Evolutionary conservation across 2,888 invertebrate species (phyloP).

Genomic region (Boloria selene): DNA sequence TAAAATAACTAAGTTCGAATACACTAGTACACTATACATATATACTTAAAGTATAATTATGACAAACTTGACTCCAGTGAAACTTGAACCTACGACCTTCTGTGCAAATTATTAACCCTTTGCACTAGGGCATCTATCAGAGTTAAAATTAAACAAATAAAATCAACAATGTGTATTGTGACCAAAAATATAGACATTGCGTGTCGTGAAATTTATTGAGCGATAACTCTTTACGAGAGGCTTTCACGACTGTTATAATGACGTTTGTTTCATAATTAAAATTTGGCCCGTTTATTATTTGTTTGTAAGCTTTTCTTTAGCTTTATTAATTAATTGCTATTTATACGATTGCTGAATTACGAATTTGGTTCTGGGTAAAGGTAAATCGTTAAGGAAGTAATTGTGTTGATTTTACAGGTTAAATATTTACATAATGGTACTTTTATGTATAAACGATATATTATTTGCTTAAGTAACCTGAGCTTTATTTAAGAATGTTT

Average conservation of each 20-base stretch:
- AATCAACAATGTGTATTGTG: slow-evolving; percentile 15
- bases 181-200: slow-evolving; percentile 31
- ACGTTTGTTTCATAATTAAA: slow-evolving; percentile 33
- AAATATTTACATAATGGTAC: no score
- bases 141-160: slow-evolving; percentile 2
- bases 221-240: slow-evolving; percentile 35
- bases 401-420: not conserved
- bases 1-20: no score
- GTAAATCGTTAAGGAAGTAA: not conserved
- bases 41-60: no score
- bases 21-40: no score
- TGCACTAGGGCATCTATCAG: not conserved
- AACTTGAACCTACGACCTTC: no score
- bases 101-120: no score
- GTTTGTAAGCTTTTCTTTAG: slow-evolving; percentile 16
- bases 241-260: slow-evolving; percentile 32
- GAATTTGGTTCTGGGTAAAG: not conserved
- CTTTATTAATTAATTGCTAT: slow-evolving; percentile 14
- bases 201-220: slow-evolving; percentile 30
- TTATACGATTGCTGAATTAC: not conserved
- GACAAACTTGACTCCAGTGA: no score
- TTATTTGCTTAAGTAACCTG: no score
- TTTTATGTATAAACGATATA: no score
- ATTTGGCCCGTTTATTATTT: slow-evolving; percentile 28
- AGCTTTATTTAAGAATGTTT: no score